Evolutionary conservation across 2,888 invertebrate species (phyloP), one percentile per base, ranked within the genome.

Genomic region (Limnephilus auricula): DNA sequence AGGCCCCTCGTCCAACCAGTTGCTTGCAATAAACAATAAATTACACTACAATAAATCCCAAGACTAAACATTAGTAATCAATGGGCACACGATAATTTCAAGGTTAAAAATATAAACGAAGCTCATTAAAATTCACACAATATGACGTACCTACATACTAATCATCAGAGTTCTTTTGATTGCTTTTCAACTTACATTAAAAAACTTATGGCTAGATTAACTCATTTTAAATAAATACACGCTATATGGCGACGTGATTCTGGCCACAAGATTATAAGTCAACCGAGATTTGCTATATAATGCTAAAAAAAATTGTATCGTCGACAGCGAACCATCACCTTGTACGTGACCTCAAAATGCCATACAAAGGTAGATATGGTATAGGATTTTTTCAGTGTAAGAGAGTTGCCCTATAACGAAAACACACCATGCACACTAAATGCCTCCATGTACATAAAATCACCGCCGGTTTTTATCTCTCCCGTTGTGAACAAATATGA

Each of bases 241-340:
- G 30, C 50, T 87, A 50, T 87, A 87, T 87, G 87, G 87, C 87
- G 87, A 34, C 34, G 34, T 34, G 31, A 50, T 30, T 87, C 87
- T 87, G 87, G 87, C 65, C 87, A 34, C 65, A 87, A 87, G 34
- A 85, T 40, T 40, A 85, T 85, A 37, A 45, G n/a, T 32, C 34
- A 34, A 82, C 34, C 82, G 32, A 82, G 82, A 65, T 82, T 82
- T 82, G 34, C 82, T 82, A n/a, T 6, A 34, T 25, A 25, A 15
- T 82, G 34, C 34, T 82, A 82, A 82, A 31, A 18, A 82, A 34
- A 82, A 31, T 79, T 10, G 6, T 25, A n/a, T 65, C 25, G 65
- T 65, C 65, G 25, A 65, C 25, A n/a, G 25, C 25, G 6, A 65
- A n/a, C 2, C 25, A 65, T 65, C 65, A 4, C 25, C 65, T 5